phyloP scores from a whole-genome alignment of 1,140 invertebrate species.

The Plectrocnemia conspersa region DNA sequence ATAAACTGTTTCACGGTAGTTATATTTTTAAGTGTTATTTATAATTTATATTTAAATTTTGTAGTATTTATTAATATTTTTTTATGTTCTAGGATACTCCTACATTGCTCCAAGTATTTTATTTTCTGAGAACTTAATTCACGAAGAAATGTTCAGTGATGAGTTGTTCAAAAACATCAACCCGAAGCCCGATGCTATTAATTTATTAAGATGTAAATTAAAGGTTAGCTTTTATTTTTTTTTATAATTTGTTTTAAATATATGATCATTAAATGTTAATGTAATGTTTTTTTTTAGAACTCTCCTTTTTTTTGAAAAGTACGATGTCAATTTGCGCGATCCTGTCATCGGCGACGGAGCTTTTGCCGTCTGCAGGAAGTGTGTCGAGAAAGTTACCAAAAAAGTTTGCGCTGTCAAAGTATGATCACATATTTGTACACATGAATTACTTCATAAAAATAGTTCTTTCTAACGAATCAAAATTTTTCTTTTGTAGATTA shows the following conservation, averaged over 20 bases:
- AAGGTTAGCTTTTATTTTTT: slow-evolving; percentile 14
- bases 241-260: slow-evolving; percentile 10
- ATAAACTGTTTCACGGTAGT: slow-evolving; percentile 79
- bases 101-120: slow-evolving; percentile 91
- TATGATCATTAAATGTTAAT: background rate
- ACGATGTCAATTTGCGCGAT: slow-evolving; percentile 65
- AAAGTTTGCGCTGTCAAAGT: slow-evolving; percentile 81
- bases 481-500: slow-evolving; percentile 53
- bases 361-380: slow-evolving; percentile 83
- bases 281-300: slow-evolving; percentile 52
- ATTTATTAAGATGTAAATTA: slow-evolving; percentile 31
- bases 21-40: too few species aligned
- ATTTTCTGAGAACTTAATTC: slow-evolving; percentile 80
- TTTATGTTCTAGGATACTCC: slow-evolving; percentile 73
- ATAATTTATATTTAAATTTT: background rate
- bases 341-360: slow-evolving; percentile 80
- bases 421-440: background rate
- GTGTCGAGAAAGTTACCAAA: slow-evolving; percentile 67
- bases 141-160: slow-evolving; percentile 59
- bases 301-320: slow-evolving; percentile 83
- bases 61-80: background rate
- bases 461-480: background rate
- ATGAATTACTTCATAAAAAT: background rate
- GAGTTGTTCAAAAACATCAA: slow-evolving; percentile 35
- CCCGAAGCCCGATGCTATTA: slow-evolving; percentile 45